Evolutionary conservation across 2,888 invertebrate genomes (phyloP), one percentile per base, ranked within the genome.

Genomic region (Thysanoteuthis rhombus): DNA sequence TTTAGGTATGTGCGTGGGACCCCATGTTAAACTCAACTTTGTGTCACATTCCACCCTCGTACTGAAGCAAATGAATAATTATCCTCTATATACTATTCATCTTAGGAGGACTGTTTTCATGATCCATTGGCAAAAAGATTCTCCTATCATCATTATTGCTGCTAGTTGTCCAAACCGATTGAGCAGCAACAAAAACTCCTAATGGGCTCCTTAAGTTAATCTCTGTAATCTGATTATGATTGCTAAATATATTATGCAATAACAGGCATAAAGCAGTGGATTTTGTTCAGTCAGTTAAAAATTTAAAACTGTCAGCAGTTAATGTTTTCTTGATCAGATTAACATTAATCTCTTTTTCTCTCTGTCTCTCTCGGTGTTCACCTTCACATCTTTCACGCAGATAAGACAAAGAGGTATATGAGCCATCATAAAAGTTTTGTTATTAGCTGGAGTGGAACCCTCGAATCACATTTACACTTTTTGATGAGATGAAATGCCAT

Each of bases 181-280:
- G 75, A 75, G 75, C 75, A 75, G 75, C n/a, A 75, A n/a, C 16
- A 75, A 75, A 75, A 36, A 75, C 75, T 75, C 25, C n/a, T 75
- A 75, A 75, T 75, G n/a, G 75, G 12, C 75, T 75, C 75, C n/a
- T 75, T 75, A 75, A 75, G 75, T n/a, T n/a, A 75, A 75, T 75
- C 75, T 75, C 16, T n/a, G 16, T n/a, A 75, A 75, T n/a, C 75
- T 75, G 75, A 75, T 75, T 75, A 75, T 1, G 75, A 75, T n/a
- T n/a, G 75, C 75, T 75, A n/a, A 75, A n/a, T 75, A n/a, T n/a
- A n/a, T n/a, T n/a, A 75, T 75, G 75, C 75, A 75, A 75, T 75
- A n/a, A 75, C n/a, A n/a, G 75, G n/a, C 75, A 75, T n/a, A n/a
- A 75, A 75, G 75, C n/a, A 36, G 10, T 75, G n/a, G n/a, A 75